Conservation (phyloP, 1,140 invertebrate species). For the Forficula auricularia region DNA sequence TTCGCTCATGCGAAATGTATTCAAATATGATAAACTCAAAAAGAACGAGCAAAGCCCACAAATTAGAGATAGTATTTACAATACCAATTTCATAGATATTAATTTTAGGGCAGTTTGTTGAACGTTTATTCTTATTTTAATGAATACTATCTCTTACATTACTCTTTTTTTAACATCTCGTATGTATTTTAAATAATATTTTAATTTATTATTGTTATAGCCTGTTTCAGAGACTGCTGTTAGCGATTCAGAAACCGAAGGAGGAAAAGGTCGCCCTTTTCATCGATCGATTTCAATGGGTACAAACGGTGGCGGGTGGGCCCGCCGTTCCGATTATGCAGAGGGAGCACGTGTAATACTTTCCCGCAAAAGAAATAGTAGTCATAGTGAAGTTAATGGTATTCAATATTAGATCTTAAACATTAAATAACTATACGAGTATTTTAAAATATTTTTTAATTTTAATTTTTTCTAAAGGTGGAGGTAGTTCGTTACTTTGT, state of each 20-base stretch:
- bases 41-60: no score
- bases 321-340: slow-evolving; percentile 8
- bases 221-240: slow-evolving; percentile 36
- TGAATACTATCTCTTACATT: no score
- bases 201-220: slow-evolving; percentile 17
- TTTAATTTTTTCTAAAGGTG: slow-evolving; percentile 15
- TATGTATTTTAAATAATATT: not conserved
- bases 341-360: slow-evolving; percentile 38
- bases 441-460: slow-evolving; percentile 5
- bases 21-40: no score
- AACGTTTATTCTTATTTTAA: no score
- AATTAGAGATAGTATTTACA: no score
- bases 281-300: slow-evolving; percentile 50
- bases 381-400: slow-evolving; percentile 47
- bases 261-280: slow-evolving; percentile 36
- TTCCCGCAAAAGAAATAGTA: slow-evolving; percentile 50
- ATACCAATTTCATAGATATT: no score
- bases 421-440: slow-evolving; percentile 1
- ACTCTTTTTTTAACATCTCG: no score
- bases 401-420: slow-evolving; percentile 12
- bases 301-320: slow-evolving; percentile 39
- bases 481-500: slow-evolving; percentile 59
- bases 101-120: no score
- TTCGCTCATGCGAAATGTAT: no score
- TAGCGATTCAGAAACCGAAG: slow-evolving; percentile 35